Base-by-base conservation (phyloP, 2,888 invertebrate species). In the Teleogryllus oceanicus region DNA sequence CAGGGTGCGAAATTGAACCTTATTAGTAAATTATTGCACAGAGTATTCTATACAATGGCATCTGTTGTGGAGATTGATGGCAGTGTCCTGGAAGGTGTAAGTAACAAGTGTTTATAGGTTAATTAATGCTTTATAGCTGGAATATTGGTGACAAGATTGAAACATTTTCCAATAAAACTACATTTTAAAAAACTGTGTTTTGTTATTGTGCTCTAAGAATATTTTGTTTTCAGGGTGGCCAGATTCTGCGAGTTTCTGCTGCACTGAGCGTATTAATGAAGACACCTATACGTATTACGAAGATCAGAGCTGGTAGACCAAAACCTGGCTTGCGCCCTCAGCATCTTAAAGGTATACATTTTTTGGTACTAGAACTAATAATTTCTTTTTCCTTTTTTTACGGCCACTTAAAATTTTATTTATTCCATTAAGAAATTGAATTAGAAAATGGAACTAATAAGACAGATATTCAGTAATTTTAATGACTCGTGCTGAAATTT, bases 301-400 rank as follows among this genome's bases (percentile, higher is more conserved):
- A 96, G 82, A 97, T 97, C 83, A 89, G 97, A 84, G 94, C 93
- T 4, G 93, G 93, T 1, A 90, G 97, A 51, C 90, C 90, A 37
- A 95, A 93, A 84, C 94, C 96, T 5, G 97, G 97, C 0, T 88
- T 97, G 51, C 92, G 93, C 78, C 92, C 93, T 78, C 95, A 95
- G 85, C 95, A 95, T 88, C 88, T 94, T 78, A 92, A 91, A 90
- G 96, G 96, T 92, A 62, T 62, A 18, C 62, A 16, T 62, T 16
- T 62, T 16, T 62, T 18, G 2, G 62, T 4, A 37, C 24, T 37
- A 37, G 24, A 37, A 37, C 24, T 37, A 37, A 37, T 37, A 37
- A 37, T 37, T 37, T 37, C 24, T 37, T 37, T 24, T 37, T 37
- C 2, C 24, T 37, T 37, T 24, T 37, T 37, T 37, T 37, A 37